Percentiles rank a stretch among this genome's conserved stretches.
phyloP scores from a whole-genome alignment of 2,888 invertebrate genomes.

The Hemaris fuciformis region DNA sequence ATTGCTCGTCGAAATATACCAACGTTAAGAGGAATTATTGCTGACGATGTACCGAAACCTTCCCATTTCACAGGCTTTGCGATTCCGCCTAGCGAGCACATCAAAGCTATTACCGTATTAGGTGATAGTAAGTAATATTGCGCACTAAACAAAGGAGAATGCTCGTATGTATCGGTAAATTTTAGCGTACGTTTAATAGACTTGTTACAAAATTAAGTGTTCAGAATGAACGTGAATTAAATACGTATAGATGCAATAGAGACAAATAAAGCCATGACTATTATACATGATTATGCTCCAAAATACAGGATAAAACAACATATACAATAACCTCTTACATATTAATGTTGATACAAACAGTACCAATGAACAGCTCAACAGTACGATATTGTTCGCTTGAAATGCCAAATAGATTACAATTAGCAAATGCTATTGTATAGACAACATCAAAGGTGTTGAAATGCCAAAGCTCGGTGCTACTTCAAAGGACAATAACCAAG shows the following conservation, averaged over 20 bases:
- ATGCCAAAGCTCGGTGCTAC: constrained; percentile 48
- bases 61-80: constrained; percentile 40
- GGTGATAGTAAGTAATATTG: constrained; percentile 39
- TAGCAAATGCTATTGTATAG: constrained; percentile 31
- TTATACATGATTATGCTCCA: too few relatives aligned
- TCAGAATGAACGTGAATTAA: too few relatives aligned
- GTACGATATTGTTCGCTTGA: not conserved
- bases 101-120: constrained; percentile 54
- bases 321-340: too few relatives aligned
- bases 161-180: constrained; percentile 28
- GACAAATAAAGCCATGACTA: not conserved
- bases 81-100: constrained; percentile 49
- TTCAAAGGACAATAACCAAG: constrained; percentile 68
- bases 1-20: constrained; percentile 50
- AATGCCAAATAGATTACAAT: not conserved
- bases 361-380: not conserved
- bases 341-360: not conserved
- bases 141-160: constrained; percentile 43
- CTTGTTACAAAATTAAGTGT: constrained; percentile 43
- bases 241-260: too few relatives aligned
- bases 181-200: not conserved
- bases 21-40: constrained; percentile 60
- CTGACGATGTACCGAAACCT: constrained; percentile 49
- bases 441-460: constrained; percentile 63
- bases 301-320: not conserved